These are phyloP conservation scores for Stictocephala bisonia DNA, from an alignment of 2,888 invertebrate genomes.

Conservation along the genomic window DNA sequence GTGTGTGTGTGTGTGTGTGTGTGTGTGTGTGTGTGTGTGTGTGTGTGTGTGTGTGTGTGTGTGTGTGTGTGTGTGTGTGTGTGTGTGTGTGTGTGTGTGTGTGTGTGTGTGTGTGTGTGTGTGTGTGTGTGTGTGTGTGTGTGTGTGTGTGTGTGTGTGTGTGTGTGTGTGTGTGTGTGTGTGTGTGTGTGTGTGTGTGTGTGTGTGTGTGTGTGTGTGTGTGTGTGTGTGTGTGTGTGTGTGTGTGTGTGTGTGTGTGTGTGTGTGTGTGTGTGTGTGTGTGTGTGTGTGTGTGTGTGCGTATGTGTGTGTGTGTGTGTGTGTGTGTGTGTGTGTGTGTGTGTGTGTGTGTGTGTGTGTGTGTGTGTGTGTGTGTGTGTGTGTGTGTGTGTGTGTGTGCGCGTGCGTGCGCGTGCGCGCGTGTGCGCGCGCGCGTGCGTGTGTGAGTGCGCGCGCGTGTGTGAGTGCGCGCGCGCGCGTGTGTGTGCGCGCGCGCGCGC, in stretches of 20 bases:
- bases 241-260: not conserved
- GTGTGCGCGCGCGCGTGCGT: too few species aligned
- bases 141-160: not conserved
- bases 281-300: not conserved
- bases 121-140: not conserved
- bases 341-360: too few species aligned
- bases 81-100: not conserved
- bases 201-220: not conserved
- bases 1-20: not conserved
- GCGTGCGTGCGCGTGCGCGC: too few species aligned
- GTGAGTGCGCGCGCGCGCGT: too few species aligned
- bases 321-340: too few species aligned
- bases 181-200: not conserved
- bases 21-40: not conserved
- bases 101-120: not conserved
- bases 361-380: too few species aligned
- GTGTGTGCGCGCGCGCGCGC: too few species aligned
- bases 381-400: too few species aligned
- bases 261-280: not conserved
- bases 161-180: not conserved
- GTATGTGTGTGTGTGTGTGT: not conserved
- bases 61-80: not conserved
- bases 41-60: not conserved
- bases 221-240: not conserved
- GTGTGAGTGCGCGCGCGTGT: too few species aligned